Percentiles rank a stretch among this genome's conserved stretches.
These are phyloP conservation scores for Dendroctonus valens DNA, from an alignment of 1,140 invertebrate genomes.

Conservation along the genomic window DNA sequence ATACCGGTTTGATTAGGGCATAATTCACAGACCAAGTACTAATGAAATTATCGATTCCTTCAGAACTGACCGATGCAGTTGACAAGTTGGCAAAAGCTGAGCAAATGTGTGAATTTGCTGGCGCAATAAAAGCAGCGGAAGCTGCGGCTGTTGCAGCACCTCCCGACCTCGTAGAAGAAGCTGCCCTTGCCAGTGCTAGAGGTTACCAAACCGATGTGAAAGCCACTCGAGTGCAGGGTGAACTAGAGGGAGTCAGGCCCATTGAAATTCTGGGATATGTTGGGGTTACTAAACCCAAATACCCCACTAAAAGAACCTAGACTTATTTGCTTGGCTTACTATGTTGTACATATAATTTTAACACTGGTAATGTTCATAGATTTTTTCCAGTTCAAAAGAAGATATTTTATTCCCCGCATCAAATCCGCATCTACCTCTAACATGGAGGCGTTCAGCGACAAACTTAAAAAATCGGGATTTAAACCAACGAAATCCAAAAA, in stretches of 20 bases:
- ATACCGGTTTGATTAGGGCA: slow-evolving; percentile 33
- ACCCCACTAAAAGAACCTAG: slow-evolving; percentile 31
- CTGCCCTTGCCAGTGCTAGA: slow-evolving; percentile 47
- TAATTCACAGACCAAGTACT: not conserved
- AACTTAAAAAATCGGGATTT: too few relatives aligned
- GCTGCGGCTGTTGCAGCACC: slow-evolving; percentile 48
- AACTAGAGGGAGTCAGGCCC: slow-evolving; percentile 44
- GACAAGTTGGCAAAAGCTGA: slow-evolving; percentile 50
- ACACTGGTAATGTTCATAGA: too few relatives aligned
- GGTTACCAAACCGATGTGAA: slow-evolving; percentile 46
- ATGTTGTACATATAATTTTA: too few relatives aligned
- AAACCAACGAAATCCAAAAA: too few relatives aligned
- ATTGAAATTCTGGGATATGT: slow-evolving; percentile 52
- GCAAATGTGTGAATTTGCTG: slow-evolving; percentile 47
- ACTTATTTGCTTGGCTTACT: not conserved
- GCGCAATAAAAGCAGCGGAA: slow-evolving; percentile 49
- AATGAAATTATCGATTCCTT: not conserved
- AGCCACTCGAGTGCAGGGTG: slow-evolving; percentile 40
- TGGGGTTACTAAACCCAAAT: slow-evolving; percentile 48
- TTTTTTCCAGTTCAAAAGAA: too few relatives aligned
- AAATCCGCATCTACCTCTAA: too few relatives aligned
- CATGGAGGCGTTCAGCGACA: too few relatives aligned
- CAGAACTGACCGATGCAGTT: slow-evolving; percentile 48
- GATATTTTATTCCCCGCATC: too few relatives aligned
- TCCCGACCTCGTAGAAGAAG: slow-evolving; percentile 50